Evolutionary conservation across 2,113 vertebrate genomes (phyloP), one percentile per base, ranked within the genome.

Genomic region (Rhodinocichla rosea): DNA sequence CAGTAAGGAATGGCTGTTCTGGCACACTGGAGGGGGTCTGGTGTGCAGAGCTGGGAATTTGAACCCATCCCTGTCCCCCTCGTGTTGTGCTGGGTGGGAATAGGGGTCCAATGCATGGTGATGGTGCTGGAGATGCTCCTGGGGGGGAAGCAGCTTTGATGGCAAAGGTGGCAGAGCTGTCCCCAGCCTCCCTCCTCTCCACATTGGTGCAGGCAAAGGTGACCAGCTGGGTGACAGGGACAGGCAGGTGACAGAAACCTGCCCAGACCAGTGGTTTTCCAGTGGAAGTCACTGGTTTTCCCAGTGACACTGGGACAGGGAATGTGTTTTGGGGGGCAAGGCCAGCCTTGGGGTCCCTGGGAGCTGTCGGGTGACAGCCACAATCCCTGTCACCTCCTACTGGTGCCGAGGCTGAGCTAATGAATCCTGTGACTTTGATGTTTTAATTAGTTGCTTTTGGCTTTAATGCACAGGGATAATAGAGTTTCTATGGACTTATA

Each of bases 401-500:
- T 47, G 39, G 85, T 0, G 0, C 78, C 33, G 8, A 90, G 84
- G 71, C 84, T 2, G 0, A 68, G 44, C 70, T 94, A 92, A 83
- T 91, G 85, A 97, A 94, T 92, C 53, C n/a, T 55, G 80, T 27
- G 86, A 89, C 95, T 94, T 95, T 97, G 96, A 97, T 96, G 83
- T 95, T 95, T 96, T 97, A 97, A 97, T 97, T 95, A 90, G 80
- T 59, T 83, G 78, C 91, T 94, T 89, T 94, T 69, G 91, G 88
- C 91, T 91, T 95, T 97, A 95, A 89, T 76, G 83, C 79, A 28
- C 20, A n/a, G 70, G 92, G 77, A 87, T 96, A 95, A 93, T 86
- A 77, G 92, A 90, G 81, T 96, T 97, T 96, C 88, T 83, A 20
- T 5, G 79, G 88, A 70, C 45, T 94, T 90, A 93, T 30, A 96